Base-by-base conservation (phyloP, 2,113 vertebrate genomes). In the Sebastes fasciatus region DNA sequence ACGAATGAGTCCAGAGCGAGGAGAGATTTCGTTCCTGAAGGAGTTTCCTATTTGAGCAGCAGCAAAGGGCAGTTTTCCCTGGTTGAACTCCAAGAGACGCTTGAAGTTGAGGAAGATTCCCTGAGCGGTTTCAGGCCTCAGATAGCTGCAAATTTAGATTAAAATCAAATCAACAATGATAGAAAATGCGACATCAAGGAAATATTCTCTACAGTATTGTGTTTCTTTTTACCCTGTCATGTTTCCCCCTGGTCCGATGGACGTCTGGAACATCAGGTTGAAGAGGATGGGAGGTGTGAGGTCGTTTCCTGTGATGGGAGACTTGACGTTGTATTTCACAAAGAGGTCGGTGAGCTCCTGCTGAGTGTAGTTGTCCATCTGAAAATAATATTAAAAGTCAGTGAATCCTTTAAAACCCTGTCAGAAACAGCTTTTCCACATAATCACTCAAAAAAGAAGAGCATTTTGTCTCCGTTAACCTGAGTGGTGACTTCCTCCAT, bases 71-170 rank as follows among this genome's bases (percentile, higher is more conserved):
- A 99, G 92, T 92, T 97, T 99, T 79, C 98, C 98, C 95, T 99
- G 98, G 93, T 99, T 99, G 79, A 99, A 99, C 92, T 99, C 98
- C 91, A 99, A 90, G 46, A 99, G 96, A 43, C 98, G 97, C 86
- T 99, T 99, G 93, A 99, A 99, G 95, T 99, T 99, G 82, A 99
- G 96, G 93, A 99, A 99, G 95, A 99, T 99, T 94, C 98, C 98
- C 95, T 99, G 98, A 81, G 98, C 98, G 0, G 98, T 99, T 96
- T 99, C 98, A 84, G 98, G 98, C 95, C 98, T 96, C 94, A 99
- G 90, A 82, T 99, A 99, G 86, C 98, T 99, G 77, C n/a, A 93
- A 48, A 69, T 17, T 34, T 1, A 66, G 1, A 64, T 43, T 3
- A 43, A 71, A 71, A 40, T 49, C 7, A 57, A 23, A 4, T 71